Conservation (phyloP, 2,888 invertebrate species). For the Macaria liturata region DNA sequence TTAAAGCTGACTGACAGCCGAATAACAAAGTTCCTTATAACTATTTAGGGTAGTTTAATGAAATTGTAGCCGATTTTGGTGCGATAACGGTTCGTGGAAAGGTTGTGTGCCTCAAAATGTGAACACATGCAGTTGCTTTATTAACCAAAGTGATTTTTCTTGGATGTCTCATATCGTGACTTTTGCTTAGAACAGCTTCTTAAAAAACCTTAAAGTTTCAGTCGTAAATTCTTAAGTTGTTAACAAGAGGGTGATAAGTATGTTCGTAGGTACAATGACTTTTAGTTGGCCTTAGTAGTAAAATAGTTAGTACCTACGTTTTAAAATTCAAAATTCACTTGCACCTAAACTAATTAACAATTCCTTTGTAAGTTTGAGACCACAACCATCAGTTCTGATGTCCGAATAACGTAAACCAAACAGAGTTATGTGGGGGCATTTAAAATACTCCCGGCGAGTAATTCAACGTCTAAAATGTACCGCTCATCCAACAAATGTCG, state of each 20-base stretch:
- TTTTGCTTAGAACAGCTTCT: no score
- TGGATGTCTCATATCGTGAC: no score
- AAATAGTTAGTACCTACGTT: no score
- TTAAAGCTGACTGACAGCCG: slow-evolving; percentile 82
- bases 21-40: slow-evolving; percentile 80
- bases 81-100: slow-evolving; percentile 58
- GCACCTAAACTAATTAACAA: background rate
- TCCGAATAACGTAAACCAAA: slow-evolving; percentile 29
- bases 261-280: no score
- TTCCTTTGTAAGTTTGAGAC: background rate
- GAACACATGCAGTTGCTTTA: slow-evolving; percentile 17
- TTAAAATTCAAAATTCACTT: no score
- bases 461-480: slow-evolving; percentile 37
- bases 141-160: no score
- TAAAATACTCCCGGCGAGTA: slow-evolving; percentile 34
- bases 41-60: slow-evolving; percentile 77
- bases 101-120: slow-evolving; percentile 44
- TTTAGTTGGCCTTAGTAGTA: no score
- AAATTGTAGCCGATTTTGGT: slow-evolving; percentile 69
- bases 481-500: slow-evolving; percentile 35
- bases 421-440: slow-evolving; percentile 28
- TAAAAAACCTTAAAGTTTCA: no score
- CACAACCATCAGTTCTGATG: slow-evolving; percentile 8
- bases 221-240: no score
- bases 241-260: no score